Evolutionary conservation across 2,797 vertebrate genomes (phyloP).

Genomic region (Amblyraja radiata): DNA sequence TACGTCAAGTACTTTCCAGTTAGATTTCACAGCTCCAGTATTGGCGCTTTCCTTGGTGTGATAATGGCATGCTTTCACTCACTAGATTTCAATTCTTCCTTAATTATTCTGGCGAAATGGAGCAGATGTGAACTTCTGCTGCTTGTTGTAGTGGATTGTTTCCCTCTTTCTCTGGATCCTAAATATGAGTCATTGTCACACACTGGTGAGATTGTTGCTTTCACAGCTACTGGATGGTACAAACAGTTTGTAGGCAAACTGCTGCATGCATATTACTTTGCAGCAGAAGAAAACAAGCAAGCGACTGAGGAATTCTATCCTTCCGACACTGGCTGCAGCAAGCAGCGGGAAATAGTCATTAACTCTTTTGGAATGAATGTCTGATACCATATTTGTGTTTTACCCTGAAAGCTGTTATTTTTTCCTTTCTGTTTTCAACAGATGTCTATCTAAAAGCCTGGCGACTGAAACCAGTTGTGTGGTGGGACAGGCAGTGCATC

Average conservation of each 20-base stretch:
- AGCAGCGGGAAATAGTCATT: not conserved
- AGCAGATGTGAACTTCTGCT: not conserved
- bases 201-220: constrained; percentile 39
- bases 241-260: constrained; percentile 39
- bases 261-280: constrained; percentile 5
- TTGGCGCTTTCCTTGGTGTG: not conserved
- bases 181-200: constrained; percentile 41
- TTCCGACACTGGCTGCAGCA: constrained; percentile 38
- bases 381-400: not conserved
- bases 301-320: constrained; percentile 39
- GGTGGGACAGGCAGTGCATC: constrained; percentile 79
- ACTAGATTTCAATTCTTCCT: not conserved
- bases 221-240: constrained; percentile 39
- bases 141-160: constrained; percentile 14
- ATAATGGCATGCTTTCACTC: not conserved
- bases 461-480: constrained; percentile 71
- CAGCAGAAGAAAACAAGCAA: constrained; percentile 32
- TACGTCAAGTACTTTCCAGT: not conserved
- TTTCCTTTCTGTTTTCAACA: constrained; percentile 48
- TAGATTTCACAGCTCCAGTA: not conserved
- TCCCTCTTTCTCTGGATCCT: constrained; percentile 27
- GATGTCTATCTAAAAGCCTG: constrained; percentile 86
- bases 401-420: not conserved
- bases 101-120: not conserved
- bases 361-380: not conserved